Conservation (phyloP, 2,797 vertebrate genomes). For the Eulemur rubriventer region DNA sequence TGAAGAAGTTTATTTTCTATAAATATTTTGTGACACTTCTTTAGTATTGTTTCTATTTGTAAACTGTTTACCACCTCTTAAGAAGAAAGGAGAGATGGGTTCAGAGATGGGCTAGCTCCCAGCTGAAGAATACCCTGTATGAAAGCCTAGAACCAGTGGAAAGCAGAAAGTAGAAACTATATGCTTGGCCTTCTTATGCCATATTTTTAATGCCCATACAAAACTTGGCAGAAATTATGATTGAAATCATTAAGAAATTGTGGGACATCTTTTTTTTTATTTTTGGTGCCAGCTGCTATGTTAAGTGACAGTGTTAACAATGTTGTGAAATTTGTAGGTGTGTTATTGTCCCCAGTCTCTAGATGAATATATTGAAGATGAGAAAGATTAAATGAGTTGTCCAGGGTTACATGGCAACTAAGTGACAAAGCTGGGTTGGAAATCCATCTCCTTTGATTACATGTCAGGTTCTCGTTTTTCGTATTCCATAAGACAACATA, state of each 20-base stretch:
- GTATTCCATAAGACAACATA: neutral
- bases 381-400: neutral
- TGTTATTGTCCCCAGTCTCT: neutral
- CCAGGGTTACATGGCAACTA: neutral
- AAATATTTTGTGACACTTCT: neutral
- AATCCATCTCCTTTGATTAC: neutral
- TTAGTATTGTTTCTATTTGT: neutral
- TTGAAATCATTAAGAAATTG: neutral
- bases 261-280: neutral
- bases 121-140: neutral
- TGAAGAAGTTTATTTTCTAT: neutral
- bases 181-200: neutral
- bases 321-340: neutral
- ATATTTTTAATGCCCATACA: neutral
- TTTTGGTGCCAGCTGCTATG: neutral
- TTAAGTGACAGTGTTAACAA: neutral
- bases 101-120: neutral
- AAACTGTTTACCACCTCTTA: neutral
- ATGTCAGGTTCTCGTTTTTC: neutral
- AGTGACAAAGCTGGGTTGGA: neutral
- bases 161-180: neutral
- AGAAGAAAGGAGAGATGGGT: neutral
- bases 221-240: slow-evolving; percentile 1
- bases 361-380: neutral
- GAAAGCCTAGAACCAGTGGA: neutral